Conservation (phyloP, 2,797 vertebrate species). For the Pogonophryne albipinna region DNA sequence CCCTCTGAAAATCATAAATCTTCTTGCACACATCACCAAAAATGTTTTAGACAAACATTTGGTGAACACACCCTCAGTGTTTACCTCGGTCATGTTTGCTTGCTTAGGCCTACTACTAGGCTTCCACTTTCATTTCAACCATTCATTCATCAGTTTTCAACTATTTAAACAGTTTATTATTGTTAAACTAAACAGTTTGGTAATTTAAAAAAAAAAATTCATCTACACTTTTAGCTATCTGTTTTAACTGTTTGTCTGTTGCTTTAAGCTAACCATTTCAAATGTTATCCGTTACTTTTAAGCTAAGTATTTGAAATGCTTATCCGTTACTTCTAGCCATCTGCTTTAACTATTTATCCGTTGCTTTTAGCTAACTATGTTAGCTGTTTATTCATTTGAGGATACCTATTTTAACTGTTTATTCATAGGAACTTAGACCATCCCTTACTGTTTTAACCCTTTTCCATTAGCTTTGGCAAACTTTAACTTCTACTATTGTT, state of each 20-base stretch:
- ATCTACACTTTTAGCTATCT: neutral
- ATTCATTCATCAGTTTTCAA: neutral
- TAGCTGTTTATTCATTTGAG: too few relatives aligned
- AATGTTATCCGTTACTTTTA: too few relatives aligned
- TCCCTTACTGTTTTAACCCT: neutral
- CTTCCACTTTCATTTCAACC: neutral
- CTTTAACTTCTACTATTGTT: too few relatives aligned
- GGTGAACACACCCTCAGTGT: neutral
- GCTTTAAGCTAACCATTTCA: too few relatives aligned
- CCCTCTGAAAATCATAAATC: neutral
- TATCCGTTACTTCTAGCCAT: neutral
- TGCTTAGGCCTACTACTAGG: neutral
- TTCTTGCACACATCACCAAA: conserved; percentile 1
- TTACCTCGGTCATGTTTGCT: neutral
- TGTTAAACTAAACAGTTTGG: neutral
- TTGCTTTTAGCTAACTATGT: neutral
- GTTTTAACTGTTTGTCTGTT: neutral
- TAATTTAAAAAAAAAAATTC: too few relatives aligned
- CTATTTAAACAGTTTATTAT: neutral
- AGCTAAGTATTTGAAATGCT: too few relatives aligned
- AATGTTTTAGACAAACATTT: conserved; percentile 21
- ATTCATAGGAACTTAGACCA: too few relatives aligned
- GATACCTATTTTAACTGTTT: neutral
- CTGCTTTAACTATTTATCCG: neutral
- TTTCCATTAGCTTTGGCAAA: too few relatives aligned